A percentile compares a stretch with the other conserved stretches of the same genome.
Evolutionary conservation across 2,113 vertebrate species (phyloP).

Genomic region (Cheilinus undulatus): DNA sequence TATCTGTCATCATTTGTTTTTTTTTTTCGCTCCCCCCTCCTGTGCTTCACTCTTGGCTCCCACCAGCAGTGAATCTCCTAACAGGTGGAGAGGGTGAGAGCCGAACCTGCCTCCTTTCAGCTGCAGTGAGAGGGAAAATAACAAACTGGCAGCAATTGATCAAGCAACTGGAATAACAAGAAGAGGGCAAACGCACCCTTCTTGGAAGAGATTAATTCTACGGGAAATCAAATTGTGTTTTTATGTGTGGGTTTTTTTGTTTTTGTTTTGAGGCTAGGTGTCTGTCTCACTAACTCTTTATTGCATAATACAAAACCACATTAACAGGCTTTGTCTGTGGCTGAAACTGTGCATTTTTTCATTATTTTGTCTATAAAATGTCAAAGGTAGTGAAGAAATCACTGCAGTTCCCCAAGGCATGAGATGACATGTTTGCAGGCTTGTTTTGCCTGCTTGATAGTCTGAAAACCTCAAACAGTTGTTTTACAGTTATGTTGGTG

Average conservation of each 20-base stretch:
- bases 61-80: constrained; percentile 64
- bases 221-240: constrained; percentile 8
- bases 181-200: constrained; percentile 12
- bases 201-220: constrained; percentile 7
- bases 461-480: constrained; percentile 4
- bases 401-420: background rate
- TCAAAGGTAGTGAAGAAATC: background rate
- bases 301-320: constrained; percentile 3
- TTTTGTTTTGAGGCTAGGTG: background rate
- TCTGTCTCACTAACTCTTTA: background rate
- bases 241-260: background rate
- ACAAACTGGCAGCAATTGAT: constrained; percentile 54
- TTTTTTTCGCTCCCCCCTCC: background rate
- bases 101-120: constrained; percentile 81
- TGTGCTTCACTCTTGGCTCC: background rate
- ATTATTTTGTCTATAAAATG: constrained; percentile 1
- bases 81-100: constrained; percentile 86
- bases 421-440: background rate
- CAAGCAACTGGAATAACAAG: constrained; percentile 75
- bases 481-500: background rate
- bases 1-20: constrained; percentile 50
- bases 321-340: background rate
- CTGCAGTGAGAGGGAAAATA: constrained; percentile 75
- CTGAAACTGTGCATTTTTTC: background rate
- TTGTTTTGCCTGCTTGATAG: constrained; percentile 8